Conservation (phyloP, 2,113 vertebrate species). For the Takifugu flavidus region DNA sequence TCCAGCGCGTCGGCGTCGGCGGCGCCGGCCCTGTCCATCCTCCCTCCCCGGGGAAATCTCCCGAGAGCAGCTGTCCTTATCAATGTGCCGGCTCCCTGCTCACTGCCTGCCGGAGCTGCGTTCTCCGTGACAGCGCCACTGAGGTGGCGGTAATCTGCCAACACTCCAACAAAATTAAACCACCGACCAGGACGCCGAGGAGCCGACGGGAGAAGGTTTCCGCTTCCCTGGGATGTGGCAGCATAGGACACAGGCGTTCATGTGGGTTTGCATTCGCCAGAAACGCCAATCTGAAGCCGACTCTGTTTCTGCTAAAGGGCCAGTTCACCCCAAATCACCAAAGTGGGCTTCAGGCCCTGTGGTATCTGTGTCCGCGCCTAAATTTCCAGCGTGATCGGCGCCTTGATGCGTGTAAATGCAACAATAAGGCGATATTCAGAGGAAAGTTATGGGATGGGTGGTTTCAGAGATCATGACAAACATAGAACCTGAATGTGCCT, state of each 20-base stretch:
- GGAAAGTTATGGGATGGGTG: too few species aligned
- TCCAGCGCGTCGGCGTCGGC: slow-evolving; percentile 34
- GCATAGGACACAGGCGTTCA: slow-evolving; percentile 49
- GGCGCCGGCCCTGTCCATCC: slow-evolving; percentile 48
- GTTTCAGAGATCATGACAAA: too few species aligned
- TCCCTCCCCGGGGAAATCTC: slow-evolving; percentile 81
- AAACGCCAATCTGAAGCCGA: slow-evolving; percentile 19
- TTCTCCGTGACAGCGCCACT: slow-evolving; percentile 73
- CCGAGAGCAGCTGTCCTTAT: slow-evolving; percentile 75
- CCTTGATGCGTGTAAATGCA: too few species aligned
- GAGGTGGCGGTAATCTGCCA: slow-evolving; percentile 69
- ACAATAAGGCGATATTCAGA: too few species aligned
- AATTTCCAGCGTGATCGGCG: too few species aligned
- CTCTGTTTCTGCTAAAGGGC: slow-evolving; percentile 14
- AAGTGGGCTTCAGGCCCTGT: too few species aligned
- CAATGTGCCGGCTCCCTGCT: slow-evolving; percentile 67
- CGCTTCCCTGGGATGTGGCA: slow-evolving; percentile 64
- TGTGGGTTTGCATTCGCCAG: slow-evolving; percentile 45
- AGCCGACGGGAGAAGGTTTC: slow-evolving; percentile 66
- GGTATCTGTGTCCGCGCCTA: too few species aligned
- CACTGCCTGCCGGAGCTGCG: slow-evolving; percentile 55
- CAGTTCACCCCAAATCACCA: slow-evolving; percentile 10
- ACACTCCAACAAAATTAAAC: slow-evolving; percentile 79
- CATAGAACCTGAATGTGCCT: too few species aligned
- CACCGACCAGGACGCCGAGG: slow-evolving; percentile 40